phyloP scores from a whole-genome alignment of 2,888 invertebrate species.

The Clivina fossor region DNA sequence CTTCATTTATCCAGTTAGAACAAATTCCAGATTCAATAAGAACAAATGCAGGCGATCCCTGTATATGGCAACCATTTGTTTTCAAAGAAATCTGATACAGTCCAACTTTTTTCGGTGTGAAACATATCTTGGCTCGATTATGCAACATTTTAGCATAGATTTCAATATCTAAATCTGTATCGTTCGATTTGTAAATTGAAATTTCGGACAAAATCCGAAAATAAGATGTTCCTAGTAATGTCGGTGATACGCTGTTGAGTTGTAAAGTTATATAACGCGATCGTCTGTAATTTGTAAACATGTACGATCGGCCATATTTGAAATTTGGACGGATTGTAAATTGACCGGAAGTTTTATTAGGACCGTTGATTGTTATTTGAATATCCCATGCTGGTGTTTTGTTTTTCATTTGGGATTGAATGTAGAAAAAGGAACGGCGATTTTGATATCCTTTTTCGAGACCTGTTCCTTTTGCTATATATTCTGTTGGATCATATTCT shows the following conservation, averaged over 20 bases:
- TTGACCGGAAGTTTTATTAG: constrained; percentile 56
- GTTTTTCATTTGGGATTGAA: constrained; percentile 60
- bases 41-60: constrained; percentile 62
- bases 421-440: constrained; percentile 60
- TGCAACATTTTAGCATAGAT: constrained; percentile 55
- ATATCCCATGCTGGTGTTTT: constrained; percentile 56
- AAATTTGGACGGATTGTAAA: constrained; percentile 52
- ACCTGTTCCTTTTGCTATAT: constrained; percentile 64
- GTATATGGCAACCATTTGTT: constrained; percentile 58
- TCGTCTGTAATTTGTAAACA: constrained; percentile 56
- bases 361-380: constrained; percentile 56
- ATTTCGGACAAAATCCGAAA: constrained; percentile 53
- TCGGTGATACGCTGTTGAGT: constrained; percentile 51
- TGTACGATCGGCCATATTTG: no score
- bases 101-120: constrained; percentile 57
- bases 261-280: constrained; percentile 54
- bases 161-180: constrained; percentile 54
- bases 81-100: constrained; percentile 61
- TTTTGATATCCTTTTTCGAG: constrained; percentile 60
- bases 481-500: constrained; percentile 53
- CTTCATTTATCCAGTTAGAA: constrained; percentile 13
- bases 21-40: constrained; percentile 51
- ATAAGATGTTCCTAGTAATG: constrained; percentile 56
- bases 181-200: constrained; percentile 23
- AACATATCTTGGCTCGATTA: constrained; percentile 59